Percentiles rank a stretch among this genome's conserved stretches.
Evolutionary conservation across 2,797 vertebrate species (phyloP).

Genomic region (Poecilia wingei): DNA sequence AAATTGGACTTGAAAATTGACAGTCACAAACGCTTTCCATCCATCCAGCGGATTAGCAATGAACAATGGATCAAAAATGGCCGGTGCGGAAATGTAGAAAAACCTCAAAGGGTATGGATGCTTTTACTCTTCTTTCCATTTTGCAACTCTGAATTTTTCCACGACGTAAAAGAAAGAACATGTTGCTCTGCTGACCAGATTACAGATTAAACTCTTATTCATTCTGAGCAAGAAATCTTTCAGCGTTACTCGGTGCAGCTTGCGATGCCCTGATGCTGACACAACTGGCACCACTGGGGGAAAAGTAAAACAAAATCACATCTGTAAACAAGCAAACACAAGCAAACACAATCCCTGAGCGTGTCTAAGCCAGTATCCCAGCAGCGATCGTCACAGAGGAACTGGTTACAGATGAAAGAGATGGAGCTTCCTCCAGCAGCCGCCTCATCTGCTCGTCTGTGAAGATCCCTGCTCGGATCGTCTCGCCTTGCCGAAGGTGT

Average conservation of each 20-base stretch:
- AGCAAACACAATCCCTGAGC: conserved; percentile 26
- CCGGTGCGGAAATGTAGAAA: background rate
- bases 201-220: conserved; percentile 17
- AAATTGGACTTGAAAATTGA: background rate
- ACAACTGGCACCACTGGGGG: conserved; percentile 7
- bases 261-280: conserved; percentile 14
- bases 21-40: background rate
- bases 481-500: conserved; percentile 71
- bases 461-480: conserved; percentile 61
- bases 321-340: conserved; percentile 28
- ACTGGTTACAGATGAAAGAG: conserved; percentile 56
- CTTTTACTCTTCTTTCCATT: background rate
- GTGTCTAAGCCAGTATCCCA: conserved; percentile 37
- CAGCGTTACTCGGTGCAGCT: background rate
- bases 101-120: background rate
- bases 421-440: conserved; percentile 20
- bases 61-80: background rate
- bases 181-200: conserved; percentile 16
- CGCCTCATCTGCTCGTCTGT: conserved; percentile 27
- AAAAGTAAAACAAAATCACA: conserved; percentile 1
- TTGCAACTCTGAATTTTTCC: background rate
- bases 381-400: conserved; percentile 39
- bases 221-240: conserved; percentile 6
- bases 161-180: background rate
- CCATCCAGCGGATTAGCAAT: background rate